Evolutionary conservation across 1,140 invertebrate genomes (phyloP).

Genomic region (Conus betulinus): DNA sequence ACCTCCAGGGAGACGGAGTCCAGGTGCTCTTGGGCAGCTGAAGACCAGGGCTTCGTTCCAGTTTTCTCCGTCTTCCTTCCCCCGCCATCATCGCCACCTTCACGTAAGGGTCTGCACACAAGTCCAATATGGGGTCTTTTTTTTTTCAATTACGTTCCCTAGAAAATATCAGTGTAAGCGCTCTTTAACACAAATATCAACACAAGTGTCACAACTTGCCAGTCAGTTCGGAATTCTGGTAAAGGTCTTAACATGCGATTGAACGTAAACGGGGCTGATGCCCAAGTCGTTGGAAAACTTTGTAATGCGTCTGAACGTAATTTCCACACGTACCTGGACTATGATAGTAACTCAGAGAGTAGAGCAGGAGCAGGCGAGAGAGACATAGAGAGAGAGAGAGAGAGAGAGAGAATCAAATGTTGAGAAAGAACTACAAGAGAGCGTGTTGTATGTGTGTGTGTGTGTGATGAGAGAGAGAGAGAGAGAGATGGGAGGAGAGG

Average conservation of each 20-base stretch:
- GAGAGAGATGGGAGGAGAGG: not conserved
- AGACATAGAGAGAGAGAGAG: not conserved
- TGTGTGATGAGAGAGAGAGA: not conserved
- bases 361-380: too few species aligned
- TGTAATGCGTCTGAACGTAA: not conserved
- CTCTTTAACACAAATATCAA: too few species aligned
- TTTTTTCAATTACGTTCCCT: too few species aligned
- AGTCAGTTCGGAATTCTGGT: not conserved
- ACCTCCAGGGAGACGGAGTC: constrained; percentile 64
- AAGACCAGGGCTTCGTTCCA: constrained; percentile 72
- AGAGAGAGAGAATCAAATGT: not conserved
- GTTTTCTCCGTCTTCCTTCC: constrained; percentile 75
- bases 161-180: too few species aligned
- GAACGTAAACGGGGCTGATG: too few species aligned
- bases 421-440: too few species aligned
- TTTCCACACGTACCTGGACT: not conserved
- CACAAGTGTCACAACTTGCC: not conserved
- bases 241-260: not conserved
- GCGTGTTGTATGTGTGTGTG: too few species aligned
- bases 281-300: not conserved
- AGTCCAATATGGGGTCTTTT: too few species aligned
- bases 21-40: constrained; percentile 71
- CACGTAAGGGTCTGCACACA: constrained; percentile 76
- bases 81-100: constrained; percentile 77
- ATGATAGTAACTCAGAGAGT: too few species aligned